Percentiles rank a stretch among this genome's conserved stretches.
phyloP scores from a whole-genome alignment of 2,888 invertebrate species.

The Trimorus sp. region DNA sequence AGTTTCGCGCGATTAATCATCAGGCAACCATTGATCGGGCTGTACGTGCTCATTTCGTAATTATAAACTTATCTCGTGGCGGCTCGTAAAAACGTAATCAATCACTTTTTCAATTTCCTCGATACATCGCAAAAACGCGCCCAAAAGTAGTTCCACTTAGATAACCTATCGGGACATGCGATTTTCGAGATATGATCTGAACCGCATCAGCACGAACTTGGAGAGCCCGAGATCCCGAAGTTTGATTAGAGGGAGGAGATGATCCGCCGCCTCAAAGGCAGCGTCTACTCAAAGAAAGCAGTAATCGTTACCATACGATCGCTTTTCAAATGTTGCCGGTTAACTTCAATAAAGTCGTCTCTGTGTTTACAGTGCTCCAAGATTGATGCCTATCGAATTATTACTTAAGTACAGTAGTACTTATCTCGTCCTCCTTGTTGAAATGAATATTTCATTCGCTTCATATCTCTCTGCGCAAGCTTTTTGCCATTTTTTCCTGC shows the following conservation, averaged over 20 bases:
- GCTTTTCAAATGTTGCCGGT: conserved; percentile 34
- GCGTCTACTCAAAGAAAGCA: conserved; percentile 31
- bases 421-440: conserved; percentile 2
- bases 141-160: conserved; percentile 46
- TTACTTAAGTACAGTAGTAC: conserved; percentile 5
- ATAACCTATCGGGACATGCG: conserved; percentile 46
- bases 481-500: too few relatives aligned
- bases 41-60: conserved; percentile 20
- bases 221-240: conserved; percentile 32
- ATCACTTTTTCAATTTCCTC: conserved; percentile 57
- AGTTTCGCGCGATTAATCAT: conserved; percentile 3
- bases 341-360: conserved; percentile 26
- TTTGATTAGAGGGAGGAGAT: conserved; percentile 41
- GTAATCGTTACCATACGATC: conserved; percentile 41
- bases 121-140: conserved; percentile 39
- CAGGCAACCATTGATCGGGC: not conserved
- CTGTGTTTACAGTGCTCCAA: conserved; percentile 24
- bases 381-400: conserved; percentile 28
- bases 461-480: too few relatives aligned
- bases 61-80: conserved; percentile 26
- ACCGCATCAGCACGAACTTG: conserved; percentile 38
- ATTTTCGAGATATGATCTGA: conserved; percentile 48
- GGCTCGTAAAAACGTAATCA: conserved; percentile 51
- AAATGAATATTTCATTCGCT: not conserved
- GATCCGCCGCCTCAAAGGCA: conserved; percentile 44